Conservation (phyloP, 2,113 vertebrate genomes). For the Paramisgurnus dabryanus region DNA sequence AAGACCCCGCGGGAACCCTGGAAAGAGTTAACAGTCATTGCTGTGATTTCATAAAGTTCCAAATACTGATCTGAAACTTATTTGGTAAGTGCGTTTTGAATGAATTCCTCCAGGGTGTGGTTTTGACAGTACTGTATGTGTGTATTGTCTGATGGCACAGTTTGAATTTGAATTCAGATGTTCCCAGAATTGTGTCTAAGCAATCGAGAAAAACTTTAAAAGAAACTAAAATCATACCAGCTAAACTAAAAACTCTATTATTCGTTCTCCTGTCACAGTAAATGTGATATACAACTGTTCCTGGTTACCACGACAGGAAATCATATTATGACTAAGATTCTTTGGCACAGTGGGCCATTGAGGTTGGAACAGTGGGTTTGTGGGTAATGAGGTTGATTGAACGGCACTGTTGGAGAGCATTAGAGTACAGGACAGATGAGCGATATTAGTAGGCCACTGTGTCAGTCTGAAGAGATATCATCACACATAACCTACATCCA, state of each 20-base stretch:
- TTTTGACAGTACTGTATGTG: no score
- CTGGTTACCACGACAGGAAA: not conserved
- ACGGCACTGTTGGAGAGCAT: slow-evolving; percentile 19
- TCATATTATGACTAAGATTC: slow-evolving; percentile 24
- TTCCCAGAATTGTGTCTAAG: no score
- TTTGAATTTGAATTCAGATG: no score
- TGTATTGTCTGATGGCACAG: no score
- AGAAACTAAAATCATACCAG: no score
- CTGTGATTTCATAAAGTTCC: no score
- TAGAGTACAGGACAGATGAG: slow-evolving; percentile 26
- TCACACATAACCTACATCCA: not conserved
- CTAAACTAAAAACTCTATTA: not conserved
- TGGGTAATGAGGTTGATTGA: slow-evolving; percentile 33
- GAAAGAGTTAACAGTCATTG: no score
- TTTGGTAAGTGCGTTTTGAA: no score
- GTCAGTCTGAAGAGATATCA: slow-evolving; percentile 23
- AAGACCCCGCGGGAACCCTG: no score
- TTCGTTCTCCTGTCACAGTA: not conserved
- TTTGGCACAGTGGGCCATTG: slow-evolving; percentile 19
- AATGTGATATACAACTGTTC: not conserved
- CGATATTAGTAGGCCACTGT: slow-evolving; percentile 47
- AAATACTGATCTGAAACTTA: no score
- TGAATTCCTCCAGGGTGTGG: no score
- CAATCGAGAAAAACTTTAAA: no score
- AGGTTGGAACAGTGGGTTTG: slow-evolving; percentile 23